Evolutionary conservation across 2,888 invertebrate genomes (phyloP).

Genomic region (Ferrisia virgata): DNA sequence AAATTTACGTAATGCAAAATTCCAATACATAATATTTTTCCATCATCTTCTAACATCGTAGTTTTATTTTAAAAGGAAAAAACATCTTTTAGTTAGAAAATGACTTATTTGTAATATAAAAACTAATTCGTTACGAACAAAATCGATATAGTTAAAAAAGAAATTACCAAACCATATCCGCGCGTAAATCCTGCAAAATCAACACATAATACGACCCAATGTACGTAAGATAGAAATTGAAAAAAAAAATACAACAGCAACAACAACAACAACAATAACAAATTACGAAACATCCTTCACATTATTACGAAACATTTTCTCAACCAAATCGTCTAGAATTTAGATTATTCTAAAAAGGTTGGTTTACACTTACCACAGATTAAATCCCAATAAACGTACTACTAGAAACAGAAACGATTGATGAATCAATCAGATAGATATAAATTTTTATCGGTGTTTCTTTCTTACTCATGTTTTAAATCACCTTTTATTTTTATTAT

Average conservation of each 20-base stretch:
- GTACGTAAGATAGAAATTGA: not conserved
- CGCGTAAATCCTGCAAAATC: not conserved
- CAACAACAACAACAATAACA: not conserved
- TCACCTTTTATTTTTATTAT: not conserved
- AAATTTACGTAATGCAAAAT: not conserved
- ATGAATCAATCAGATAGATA: conserved; percentile 41
- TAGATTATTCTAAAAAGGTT: conserved; percentile 42
- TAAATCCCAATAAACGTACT: conserved; percentile 39
- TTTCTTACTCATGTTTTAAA: conserved; percentile 9
- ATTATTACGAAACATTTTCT: conserved; percentile 8
- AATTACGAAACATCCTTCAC: conserved; percentile 20
- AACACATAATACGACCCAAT: conserved; percentile 8
- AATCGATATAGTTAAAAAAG: not conserved
- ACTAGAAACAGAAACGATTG: conserved; percentile 40
- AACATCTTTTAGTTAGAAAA: not conserved
- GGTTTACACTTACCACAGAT: conserved; percentile 34
- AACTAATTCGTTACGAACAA: too few species aligned
- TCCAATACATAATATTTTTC: not conserved
- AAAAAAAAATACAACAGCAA: not conserved
- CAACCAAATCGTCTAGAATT: conserved; percentile 17
- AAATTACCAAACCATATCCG: conserved; percentile 5
- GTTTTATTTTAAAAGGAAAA: not conserved
- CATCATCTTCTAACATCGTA: not conserved
- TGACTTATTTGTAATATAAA: not conserved
- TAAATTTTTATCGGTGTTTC: conserved; percentile 29